Evolutionary conservation across 2,888 invertebrate genomes (phyloP).

Genomic region (Stomorhina lunata): DNA sequence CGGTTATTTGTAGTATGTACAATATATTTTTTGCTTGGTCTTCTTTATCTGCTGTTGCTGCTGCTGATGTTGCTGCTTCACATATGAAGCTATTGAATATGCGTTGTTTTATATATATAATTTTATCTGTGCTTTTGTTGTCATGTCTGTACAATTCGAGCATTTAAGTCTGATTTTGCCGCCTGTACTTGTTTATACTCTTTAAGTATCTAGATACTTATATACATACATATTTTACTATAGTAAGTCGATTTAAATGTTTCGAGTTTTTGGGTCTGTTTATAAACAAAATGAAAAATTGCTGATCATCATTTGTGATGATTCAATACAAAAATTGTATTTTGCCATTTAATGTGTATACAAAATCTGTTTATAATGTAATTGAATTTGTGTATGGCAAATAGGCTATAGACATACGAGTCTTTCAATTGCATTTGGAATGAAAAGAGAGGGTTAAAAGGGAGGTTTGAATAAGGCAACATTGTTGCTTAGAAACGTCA

Average conservation of each 20-base stretch:
- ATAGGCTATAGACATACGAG: too few species aligned
- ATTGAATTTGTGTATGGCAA: slow-evolving; percentile 7
- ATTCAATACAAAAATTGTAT: slow-evolving; percentile 28
- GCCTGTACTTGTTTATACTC: slow-evolving; percentile 25
- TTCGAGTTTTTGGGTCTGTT: not conserved
- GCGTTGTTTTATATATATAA: too few species aligned
- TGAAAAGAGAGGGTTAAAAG: too few species aligned
- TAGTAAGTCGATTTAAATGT: not conserved
- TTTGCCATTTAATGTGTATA: not conserved
- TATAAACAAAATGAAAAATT: not conserved
- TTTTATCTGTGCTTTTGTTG: not conserved
- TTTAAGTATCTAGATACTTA: not conserved
- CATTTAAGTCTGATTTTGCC: slow-evolving; percentile 51
- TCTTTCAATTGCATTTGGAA: too few species aligned
- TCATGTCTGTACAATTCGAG: slow-evolving; percentile 15
- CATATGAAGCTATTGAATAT: slow-evolving; percentile 23
- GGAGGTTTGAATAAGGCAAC: too few species aligned
- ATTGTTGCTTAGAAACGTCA: not conserved
- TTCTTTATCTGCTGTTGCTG: not conserved
- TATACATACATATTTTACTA: not conserved
- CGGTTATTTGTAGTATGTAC: too few species aligned
- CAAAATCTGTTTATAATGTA: not conserved
- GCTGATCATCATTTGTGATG: slow-evolving; percentile 49
- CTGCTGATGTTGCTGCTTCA: not conserved
- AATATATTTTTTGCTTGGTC: slow-evolving; percentile 32